phyloP scores from a whole-genome alignment of 2,888 invertebrate species.

The Watsonalla binaria region DNA sequence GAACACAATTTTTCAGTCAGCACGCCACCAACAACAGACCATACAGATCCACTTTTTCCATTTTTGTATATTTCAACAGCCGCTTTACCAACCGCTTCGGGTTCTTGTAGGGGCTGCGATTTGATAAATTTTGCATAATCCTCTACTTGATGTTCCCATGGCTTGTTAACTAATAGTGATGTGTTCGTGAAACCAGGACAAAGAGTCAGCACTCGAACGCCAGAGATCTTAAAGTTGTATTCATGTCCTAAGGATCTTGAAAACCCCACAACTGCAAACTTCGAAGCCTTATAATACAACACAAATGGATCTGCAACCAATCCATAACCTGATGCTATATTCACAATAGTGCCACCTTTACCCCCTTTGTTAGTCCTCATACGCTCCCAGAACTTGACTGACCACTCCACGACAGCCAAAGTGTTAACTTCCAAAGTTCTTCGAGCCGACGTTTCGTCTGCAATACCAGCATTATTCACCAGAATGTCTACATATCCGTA shows the following conservation, averaged over 20 bases:
- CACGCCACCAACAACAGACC: constrained; percentile 27
- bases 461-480: constrained; percentile 53
- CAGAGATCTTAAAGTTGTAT: constrained; percentile 47
- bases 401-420: constrained; percentile 33
- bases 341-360: constrained; percentile 78
- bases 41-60: constrained; percentile 71
- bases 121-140: background rate
- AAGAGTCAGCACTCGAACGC: constrained; percentile 55
- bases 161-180: background rate
- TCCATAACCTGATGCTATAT: constrained; percentile 77
- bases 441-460: constrained; percentile 12
- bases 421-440: constrained; percentile 34
- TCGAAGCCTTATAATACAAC: constrained; percentile 77
- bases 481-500: constrained; percentile 48
- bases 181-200: constrained; percentile 59
- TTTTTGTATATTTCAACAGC: constrained; percentile 45
- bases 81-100: constrained; percentile 28
- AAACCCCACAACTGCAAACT: constrained; percentile 68
- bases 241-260: constrained; percentile 51
- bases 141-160: background rate
- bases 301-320: constrained; percentile 55
- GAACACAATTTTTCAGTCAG: too few species aligned
- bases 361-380: constrained; percentile 71
- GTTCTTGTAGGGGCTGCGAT: constrained; percentile 12
- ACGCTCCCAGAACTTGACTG: constrained; percentile 65